A percentile compares a stretch with the other conserved stretches of the same genome.
Conservation (phyloP, 2,113 vertebrate species). For the Hippocampus mohnikei region DNA sequence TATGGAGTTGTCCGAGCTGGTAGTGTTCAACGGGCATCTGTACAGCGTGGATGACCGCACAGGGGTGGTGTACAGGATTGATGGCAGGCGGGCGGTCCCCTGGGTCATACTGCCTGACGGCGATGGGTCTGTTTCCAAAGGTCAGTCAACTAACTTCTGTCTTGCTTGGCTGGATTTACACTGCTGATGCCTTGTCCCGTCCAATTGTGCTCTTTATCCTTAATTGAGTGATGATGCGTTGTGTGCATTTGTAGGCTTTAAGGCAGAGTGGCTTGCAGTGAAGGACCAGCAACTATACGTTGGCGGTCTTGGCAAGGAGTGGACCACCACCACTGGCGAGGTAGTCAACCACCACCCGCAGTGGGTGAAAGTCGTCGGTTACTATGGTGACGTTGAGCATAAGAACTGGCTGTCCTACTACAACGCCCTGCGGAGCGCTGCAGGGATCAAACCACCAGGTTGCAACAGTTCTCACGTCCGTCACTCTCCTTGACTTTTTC, state of each 20-base stretch:
- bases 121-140: conserved; percentile 87
- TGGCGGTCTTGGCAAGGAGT: conserved; percentile 93
- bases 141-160: conserved; percentile 59
- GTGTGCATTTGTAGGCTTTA: conserved; percentile 79
- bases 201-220: too few species aligned
- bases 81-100: conserved; percentile 82
- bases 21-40: conserved; percentile 87
- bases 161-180: background rate
- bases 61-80: conserved; percentile 87
- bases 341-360: conserved; percentile 89
- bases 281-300: conserved; percentile 90
- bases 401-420: conserved; percentile 89
- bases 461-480: background rate
- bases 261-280: conserved; percentile 93
- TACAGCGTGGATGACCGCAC: conserved; percentile 92
- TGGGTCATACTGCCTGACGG: conserved; percentile 95
- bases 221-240: background rate
- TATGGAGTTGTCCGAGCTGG: conserved; percentile 95
- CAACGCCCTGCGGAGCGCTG: conserved; percentile 74
- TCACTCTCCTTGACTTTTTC: background rate
- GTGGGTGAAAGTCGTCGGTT: conserved; percentile 90
- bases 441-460: conserved; percentile 88
- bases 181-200: background rate
- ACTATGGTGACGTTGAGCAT: conserved; percentile 80
- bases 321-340: conserved; percentile 87